A percentile compares a stretch with the other conserved stretches of the same genome.
Evolutionary conservation across 1,140 invertebrate species (phyloP).

Genomic region (Drosophila tani): DNA sequence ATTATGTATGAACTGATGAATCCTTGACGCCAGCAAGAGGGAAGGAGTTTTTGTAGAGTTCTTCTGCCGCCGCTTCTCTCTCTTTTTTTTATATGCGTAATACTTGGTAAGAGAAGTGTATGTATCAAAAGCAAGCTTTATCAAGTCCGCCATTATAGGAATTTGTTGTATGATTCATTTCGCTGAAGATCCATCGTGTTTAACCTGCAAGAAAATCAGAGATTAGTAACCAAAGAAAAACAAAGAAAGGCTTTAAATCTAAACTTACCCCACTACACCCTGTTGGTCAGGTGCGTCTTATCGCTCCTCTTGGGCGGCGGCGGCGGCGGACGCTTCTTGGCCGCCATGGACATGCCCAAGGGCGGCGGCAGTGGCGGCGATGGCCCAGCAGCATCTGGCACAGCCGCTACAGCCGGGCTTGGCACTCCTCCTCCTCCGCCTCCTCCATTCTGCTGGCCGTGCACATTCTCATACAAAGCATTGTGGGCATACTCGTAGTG

Average conservation of each 20-base stretch:
- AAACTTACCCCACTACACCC: slow-evolving; percentile 71
- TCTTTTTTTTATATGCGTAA: slow-evolving; percentile 50
- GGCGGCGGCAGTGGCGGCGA: slow-evolving; percentile 51
- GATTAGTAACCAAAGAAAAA: slow-evolving; percentile 1
- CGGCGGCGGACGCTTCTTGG: slow-evolving; percentile 89
- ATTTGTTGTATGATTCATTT: slow-evolving; percentile 52
- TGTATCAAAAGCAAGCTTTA: slow-evolving; percentile 19
- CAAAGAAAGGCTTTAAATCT: no score
- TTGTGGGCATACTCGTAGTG: slow-evolving; percentile 89
- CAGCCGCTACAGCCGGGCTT: background rate
- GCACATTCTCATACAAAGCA: slow-evolving; percentile 85
- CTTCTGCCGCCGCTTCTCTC: slow-evolving; percentile 5
- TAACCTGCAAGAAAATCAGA: background rate
- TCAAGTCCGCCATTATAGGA: slow-evolving; percentile 48
- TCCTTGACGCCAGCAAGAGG: slow-evolving; percentile 5
- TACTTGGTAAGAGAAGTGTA: slow-evolving; percentile 72
- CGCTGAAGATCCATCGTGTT: background rate
- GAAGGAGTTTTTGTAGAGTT: slow-evolving; percentile 4
- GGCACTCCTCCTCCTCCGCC: no score
- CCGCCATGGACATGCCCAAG: background rate
- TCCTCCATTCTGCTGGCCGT: slow-evolving; percentile 64
- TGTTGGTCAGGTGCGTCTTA: slow-evolving; percentile 89
- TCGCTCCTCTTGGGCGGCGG: slow-evolving; percentile 92
- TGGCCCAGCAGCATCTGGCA: background rate
- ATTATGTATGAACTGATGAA: slow-evolving; percentile 20